A percentile compares a stretch with the other conserved stretches of the same genome.
These are phyloP conservation scores for Otis tarda DNA, from an alignment of 2,113 vertebrate genomes.

Conservation along the genomic window DNA sequence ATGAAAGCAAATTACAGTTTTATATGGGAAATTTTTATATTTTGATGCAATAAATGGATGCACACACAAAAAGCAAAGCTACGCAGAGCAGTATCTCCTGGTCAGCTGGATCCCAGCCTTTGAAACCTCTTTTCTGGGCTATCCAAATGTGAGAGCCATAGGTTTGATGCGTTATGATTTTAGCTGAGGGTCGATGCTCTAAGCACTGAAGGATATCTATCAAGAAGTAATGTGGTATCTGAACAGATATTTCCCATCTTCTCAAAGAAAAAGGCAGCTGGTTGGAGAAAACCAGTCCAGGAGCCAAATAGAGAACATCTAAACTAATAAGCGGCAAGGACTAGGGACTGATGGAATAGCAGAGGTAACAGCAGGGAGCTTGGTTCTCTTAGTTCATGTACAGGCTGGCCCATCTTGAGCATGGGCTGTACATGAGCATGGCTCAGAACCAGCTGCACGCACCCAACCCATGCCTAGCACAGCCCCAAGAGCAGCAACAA, in stretches of 20 bases:
- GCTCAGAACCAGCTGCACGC: not conserved
- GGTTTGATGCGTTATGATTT: not conserved
- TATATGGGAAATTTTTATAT: not conserved
- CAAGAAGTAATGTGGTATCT: not conserved
- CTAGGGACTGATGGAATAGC: not conserved
- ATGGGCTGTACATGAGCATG: rapidly evolving
- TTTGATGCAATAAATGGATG: not conserved
- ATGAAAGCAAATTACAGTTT: not conserved
- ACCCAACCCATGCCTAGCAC: not conserved
- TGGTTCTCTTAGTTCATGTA: rapidly evolving
- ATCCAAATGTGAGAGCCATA: not conserved
- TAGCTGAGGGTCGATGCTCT: not conserved
- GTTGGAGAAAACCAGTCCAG: not conserved
- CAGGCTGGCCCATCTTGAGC: not conserved
- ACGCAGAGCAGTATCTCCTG: not conserved
- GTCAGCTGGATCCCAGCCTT: not conserved
- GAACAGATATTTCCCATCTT: not conserved
- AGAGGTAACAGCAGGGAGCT: not conserved
- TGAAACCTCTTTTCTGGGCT: not conserved
- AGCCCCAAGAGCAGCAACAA: not conserved
- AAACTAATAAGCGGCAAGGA: rapidly evolving
- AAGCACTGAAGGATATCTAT: not conserved
- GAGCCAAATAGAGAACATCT: not conserved
- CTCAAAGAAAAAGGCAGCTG: not conserved
- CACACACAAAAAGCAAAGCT: not conserved